Base-by-base conservation (phyloP, 2,888 invertebrate species). In the Schrankia costaestrigalis region DNA sequence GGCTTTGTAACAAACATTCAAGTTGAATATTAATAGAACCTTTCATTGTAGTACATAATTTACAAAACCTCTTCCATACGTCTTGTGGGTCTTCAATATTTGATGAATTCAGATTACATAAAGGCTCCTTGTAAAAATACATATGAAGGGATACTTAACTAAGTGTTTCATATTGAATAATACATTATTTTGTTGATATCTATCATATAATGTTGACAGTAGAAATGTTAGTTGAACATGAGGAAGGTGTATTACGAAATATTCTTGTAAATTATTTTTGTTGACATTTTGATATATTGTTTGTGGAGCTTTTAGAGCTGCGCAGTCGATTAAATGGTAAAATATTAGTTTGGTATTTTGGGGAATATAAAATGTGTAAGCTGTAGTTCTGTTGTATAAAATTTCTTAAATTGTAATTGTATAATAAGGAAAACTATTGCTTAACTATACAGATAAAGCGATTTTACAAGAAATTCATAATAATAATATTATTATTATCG, bases 131-230 rank as follows among this genome's bases (percentile, higher is more conserved):
- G 3, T 18, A 3, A 29, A 28, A 37, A 37, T 11, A 28, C 9
- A 19, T 15, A 32, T 23, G 23, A 41, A 28, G 19, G 21, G 14
- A 12, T 12, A 21, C 18, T 11, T 11, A 31, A 28, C 22, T 28
- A 31, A 1, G 8, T 28, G 15, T 35, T 36, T 29, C 26, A 10
- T 22, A 26, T 23, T 31, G 23, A 35, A 42, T 52, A 43, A 46
- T 33, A 36, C 19, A 39, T 28, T 31, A 25, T 31, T 29, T 33
- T 25, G 11, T 11, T 14, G 18, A 37, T 34, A 45, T 45, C 35
- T 36, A 31, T 42, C 40, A 38, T 28, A 26, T 35, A n/a, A 6
- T 22, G 26, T 24, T 40, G 42, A 32, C 38, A 35, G 45, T 25
- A 46, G 14, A 36, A 37, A 45, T 41, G 24, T 39, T 33, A 36